These are phyloP conservation scores for Allolobophora icterica DNA, from an alignment of 2,888 invertebrate species.

Conservation along the genomic window DNA sequence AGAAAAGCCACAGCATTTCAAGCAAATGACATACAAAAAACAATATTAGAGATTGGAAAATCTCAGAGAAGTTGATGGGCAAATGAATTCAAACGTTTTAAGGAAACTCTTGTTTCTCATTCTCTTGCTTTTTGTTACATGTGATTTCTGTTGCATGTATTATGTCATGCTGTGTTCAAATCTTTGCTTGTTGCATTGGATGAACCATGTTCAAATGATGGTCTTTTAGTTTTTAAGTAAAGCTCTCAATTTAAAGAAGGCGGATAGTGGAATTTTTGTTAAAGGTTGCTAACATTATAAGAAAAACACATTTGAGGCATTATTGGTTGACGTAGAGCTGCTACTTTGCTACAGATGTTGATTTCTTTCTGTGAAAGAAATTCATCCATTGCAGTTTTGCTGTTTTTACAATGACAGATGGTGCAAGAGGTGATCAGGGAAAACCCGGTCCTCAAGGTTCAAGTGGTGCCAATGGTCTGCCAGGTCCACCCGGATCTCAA, in stretches of 20 bases:
- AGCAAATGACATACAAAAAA: too few relatives aligned
- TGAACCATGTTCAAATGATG: too few relatives aligned
- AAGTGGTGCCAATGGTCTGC: background rate
- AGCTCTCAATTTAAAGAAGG: background rate
- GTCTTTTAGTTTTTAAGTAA: background rate
- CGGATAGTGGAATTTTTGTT: background rate
- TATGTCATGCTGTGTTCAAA: background rate
- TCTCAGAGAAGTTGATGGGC: too few relatives aligned
- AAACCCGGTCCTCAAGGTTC: conserved; percentile 26
- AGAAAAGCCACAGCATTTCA: too few relatives aligned
- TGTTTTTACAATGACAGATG: background rate
- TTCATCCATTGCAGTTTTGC: background rate
- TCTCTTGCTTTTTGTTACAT: background rate
- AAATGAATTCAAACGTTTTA: too few relatives aligned
- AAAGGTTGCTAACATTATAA: background rate
- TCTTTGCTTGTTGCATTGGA: too few relatives aligned
- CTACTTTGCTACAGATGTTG: background rate
- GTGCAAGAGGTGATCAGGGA: conserved; percentile 34
- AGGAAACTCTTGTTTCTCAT: background rate
- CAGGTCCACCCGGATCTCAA: conserved; percentile 37
- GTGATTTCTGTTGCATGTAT: background rate
- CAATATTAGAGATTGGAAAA: too few relatives aligned
- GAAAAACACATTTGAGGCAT: background rate
- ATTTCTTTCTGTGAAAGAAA: background rate
- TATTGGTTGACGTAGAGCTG: background rate